A percentile compares a stretch with the other conserved stretches of the same genome.
These are phyloP conservation scores for Entomyzon cyanotis DNA, from an alignment of 2,113 vertebrate genomes.

Conservation along the genomic window DNA sequence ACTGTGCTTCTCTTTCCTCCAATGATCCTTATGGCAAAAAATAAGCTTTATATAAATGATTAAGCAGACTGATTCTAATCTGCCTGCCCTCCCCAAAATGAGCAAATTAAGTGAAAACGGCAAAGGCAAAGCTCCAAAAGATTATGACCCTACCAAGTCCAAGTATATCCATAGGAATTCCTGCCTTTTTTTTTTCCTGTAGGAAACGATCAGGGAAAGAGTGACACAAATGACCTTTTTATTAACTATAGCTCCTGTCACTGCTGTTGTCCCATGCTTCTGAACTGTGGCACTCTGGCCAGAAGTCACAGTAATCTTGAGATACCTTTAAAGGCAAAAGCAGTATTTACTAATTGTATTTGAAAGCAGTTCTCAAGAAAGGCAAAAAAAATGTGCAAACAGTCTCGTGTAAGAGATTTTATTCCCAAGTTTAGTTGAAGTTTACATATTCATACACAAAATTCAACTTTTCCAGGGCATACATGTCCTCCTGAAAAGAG, in stretches of 20 bases:
- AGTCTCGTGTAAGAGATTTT: neutral
- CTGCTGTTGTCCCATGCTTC: neutral
- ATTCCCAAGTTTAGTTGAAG: neutral
- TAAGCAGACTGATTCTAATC: neutral
- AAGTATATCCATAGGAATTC: neutral
- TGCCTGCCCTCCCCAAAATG: neutral
- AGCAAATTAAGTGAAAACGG: neutral
- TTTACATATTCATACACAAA: neutral
- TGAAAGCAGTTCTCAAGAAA: neutral
- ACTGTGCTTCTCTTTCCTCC: neutral
- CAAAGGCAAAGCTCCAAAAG: neutral
- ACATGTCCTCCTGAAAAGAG: rapidly evolving
- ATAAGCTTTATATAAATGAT: neutral
- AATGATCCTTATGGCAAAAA: neutral
- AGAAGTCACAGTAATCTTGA: neutral
- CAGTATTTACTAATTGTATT: neutral
- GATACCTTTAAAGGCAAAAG: neutral
- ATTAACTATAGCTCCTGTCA: neutral
- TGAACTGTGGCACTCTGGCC: neutral
- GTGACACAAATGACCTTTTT: neutral
- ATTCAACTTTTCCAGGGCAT: neutral
- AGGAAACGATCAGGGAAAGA: neutral
- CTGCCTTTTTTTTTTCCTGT: neutral
- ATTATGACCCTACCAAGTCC: neutral
- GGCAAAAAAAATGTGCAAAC: neutral